Conservation (phyloP, 2,888 invertebrate genomes). For the Xanthia icteritia region DNA sequence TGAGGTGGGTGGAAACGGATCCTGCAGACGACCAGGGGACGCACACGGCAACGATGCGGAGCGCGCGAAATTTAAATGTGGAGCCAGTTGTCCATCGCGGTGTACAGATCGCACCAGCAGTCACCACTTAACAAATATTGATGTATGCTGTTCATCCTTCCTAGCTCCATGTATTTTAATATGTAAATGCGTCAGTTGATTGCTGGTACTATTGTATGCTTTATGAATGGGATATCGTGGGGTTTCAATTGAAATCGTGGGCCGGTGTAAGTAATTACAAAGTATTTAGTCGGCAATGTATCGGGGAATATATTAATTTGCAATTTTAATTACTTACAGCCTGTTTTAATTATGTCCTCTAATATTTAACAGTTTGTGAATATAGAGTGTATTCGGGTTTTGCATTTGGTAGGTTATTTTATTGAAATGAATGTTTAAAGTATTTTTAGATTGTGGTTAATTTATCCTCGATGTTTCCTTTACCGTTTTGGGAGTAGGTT, state of each 20-base stretch:
- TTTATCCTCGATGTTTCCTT: too few relatives aligned
- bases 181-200: constrained; percentile 66
- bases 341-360: constrained; percentile 17
- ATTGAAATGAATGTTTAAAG: not conserved
- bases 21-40: too few relatives aligned
- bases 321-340: constrained; percentile 22
- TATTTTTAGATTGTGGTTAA: not conserved
- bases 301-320: not conserved
- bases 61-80: too few relatives aligned
- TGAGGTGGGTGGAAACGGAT: too few relatives aligned
- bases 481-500: too few relatives aligned
- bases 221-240: constrained; percentile 57
- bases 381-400: not conserved
- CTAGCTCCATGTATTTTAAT: constrained; percentile 52
- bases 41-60: too few relatives aligned
- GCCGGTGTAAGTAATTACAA: constrained; percentile 58
- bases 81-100: too few relatives aligned
- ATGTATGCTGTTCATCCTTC: not conserved
- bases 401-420: not conserved
- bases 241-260: constrained; percentile 57
- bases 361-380: not conserved
- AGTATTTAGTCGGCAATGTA: constrained; percentile 32
- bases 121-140: too few relatives aligned
- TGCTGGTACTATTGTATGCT: constrained; percentile 55
- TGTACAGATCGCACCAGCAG: too few relatives aligned